Percentiles rank a stretch among this genome's conserved stretches.
These are phyloP conservation scores for Nephrotoma flavescens DNA, from an alignment of 2,888 invertebrate genomes.

Conservation along the genomic window DNA sequence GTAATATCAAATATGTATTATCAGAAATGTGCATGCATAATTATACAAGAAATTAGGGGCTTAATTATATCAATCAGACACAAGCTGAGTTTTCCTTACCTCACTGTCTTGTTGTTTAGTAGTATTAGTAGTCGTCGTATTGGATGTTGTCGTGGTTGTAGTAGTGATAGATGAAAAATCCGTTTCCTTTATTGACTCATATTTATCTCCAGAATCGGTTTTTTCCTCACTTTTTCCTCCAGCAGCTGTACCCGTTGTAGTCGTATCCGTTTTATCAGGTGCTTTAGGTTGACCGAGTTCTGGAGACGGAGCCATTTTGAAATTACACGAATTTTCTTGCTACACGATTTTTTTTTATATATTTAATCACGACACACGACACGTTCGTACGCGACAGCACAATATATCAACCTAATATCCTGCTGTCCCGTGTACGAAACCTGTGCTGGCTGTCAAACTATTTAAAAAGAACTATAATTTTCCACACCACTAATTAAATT, in stretches of 20 bases:
- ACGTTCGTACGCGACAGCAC: not conserved
- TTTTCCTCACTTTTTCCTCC: not conserved
- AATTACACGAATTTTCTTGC: slow-evolving; percentile 16
- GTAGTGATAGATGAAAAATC: not conserved
- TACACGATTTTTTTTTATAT: not conserved
- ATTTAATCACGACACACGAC: not conserved
- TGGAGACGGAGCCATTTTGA: slow-evolving; percentile 66
- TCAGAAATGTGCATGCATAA: not conserved
- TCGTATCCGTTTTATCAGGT: slow-evolving; percentile 42
- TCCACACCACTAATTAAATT: slow-evolving; percentile 1
- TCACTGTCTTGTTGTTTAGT: slow-evolving; percentile 7
- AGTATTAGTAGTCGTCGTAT: not conserved
- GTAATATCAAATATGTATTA: not conserved
- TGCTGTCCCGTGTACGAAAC: not conserved
- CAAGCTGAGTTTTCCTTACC: slow-evolving; percentile 1
- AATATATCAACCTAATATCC: not conserved
- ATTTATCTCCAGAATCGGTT: not conserved
- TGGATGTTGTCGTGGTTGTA: not conserved
- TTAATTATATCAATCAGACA: not conserved
- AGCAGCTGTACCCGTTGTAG: not conserved
- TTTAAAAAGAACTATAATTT: not conserved
- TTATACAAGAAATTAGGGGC: not conserved
- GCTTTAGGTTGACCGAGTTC: slow-evolving; percentile 63
- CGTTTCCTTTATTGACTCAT: not conserved
- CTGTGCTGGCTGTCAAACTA: not conserved